Conservation (phyloP, 1,140 invertebrate species). For the Catajapyx aquilonaris region DNA sequence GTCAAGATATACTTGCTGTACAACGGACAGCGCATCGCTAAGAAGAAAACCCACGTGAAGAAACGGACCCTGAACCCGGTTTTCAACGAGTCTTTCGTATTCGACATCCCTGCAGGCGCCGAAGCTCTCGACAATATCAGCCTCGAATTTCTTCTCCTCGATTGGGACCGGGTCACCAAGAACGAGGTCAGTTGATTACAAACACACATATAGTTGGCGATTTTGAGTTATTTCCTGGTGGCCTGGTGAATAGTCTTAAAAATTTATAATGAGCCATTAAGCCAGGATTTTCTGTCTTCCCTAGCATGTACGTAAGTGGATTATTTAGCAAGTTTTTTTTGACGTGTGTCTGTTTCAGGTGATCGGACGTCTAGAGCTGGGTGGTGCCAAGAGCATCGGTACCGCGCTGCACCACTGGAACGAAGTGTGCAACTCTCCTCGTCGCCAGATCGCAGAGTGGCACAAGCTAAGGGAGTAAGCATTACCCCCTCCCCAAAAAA, state of each 20-base stretch:
- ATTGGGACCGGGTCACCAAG: slow-evolving; percentile 94
- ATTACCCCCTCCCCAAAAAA: no score
- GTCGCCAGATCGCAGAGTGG: slow-evolving; percentile 94
- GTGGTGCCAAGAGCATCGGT: slow-evolving; percentile 49
- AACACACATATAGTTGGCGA: no score
- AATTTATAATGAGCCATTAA: no score
- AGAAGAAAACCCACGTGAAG: slow-evolving; percentile 98
- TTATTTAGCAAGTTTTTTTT: no score
- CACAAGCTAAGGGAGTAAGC: slow-evolving; percentile 83
- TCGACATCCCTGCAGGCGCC: slow-evolving; percentile 52
- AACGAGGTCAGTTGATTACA: slow-evolving; percentile 75
- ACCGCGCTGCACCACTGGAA: slow-evolving; percentile 85
- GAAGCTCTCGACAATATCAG: slow-evolving; percentile 74
- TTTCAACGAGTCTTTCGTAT: slow-evolving; percentile 92
- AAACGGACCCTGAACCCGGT: slow-evolving; percentile 93
- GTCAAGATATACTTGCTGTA: slow-evolving; percentile 94
- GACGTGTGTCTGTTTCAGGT: slow-evolving; percentile 47
- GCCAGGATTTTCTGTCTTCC: no score
- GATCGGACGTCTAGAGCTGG: slow-evolving; percentile 80
- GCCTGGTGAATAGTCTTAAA: no score
- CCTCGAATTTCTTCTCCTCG: slow-evolving; percentile 78
- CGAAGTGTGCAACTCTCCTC: slow-evolving; percentile 85
- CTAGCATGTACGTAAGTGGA: no score
- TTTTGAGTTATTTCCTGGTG: no score
- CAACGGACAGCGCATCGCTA: slow-evolving; percentile 91